A percentile compares a stretch with the other conserved stretches of the same genome.
Evolutionary conservation across 2,113 vertebrate genomes (phyloP).

Genomic region (Bungarus multicinctus): DNA sequence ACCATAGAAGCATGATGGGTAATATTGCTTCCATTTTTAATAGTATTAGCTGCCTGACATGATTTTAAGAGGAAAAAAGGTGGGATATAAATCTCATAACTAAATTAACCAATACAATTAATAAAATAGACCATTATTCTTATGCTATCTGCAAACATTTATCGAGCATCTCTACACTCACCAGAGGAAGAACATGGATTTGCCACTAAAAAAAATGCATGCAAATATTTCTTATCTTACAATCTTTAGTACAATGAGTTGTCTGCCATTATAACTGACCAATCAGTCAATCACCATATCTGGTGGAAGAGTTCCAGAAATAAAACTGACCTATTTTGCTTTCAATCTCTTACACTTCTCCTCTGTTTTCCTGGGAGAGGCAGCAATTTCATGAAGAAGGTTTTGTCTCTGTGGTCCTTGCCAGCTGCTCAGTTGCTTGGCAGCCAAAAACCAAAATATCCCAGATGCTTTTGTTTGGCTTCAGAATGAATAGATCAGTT

Average conservation of each 20-base stretch:
- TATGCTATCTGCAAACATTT: background rate
- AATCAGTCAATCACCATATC: background rate
- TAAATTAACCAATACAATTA: background rate
- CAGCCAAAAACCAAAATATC: background rate
- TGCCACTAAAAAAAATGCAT: background rate
- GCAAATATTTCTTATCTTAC: background rate
- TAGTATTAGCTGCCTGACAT: background rate
- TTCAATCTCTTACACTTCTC: background rate
- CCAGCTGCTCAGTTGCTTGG: background rate
- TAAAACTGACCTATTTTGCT: conserved; percentile 1
- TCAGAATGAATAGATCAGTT: conserved; percentile 5
- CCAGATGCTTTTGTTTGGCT: conserved; percentile 21
- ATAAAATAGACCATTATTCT: background rate
- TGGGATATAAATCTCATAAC: background rate
- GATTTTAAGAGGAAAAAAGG: background rate
- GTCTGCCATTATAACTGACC: background rate
- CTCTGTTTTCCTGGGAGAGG: background rate
- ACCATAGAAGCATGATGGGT: background rate
- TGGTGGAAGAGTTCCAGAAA: background rate
- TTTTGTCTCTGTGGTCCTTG: background rate
- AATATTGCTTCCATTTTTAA: background rate
- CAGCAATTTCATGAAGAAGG: background rate
- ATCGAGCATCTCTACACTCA: background rate
- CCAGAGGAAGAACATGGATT: background rate
- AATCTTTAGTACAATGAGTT: background rate